Evolutionary conservation across 2,888 invertebrate species (phyloP), one percentile per base, ranked within the genome.

Genomic region (Mythimna ferrago): DNA sequence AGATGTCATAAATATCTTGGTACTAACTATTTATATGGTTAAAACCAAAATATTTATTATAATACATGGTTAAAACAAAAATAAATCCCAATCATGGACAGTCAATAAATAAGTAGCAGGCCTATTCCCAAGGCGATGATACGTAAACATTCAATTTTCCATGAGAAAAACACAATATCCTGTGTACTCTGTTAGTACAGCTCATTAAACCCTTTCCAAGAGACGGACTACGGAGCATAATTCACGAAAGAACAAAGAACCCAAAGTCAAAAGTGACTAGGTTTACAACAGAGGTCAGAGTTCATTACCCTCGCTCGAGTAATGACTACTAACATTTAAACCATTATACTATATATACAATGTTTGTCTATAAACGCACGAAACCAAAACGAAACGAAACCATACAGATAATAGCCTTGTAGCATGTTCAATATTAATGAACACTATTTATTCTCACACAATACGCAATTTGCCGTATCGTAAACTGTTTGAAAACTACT

Each of bases 251-350:
- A 84, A 82, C 78, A 83, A 86, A 87, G 83, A 85, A 70, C 70
- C 77, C 61, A 83, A 89, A 88, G 86, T 89, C 85, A 88, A 86
- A 87, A 86, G 85, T 86, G 83, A 88, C 82, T 84, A 77, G 76
- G 75, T 71, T 80, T 73, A 75, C 60, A 83, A 75, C 78, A 83
- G 79, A 83, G 84, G 85, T 84, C 83, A 86, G 86, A 87, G 88
- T 78, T 85, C 84, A 73, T 77, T 78, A 81, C 79, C 80, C 83
- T 69, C 62, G 51, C 66, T 76, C 54, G n/a, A 71, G 61, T 66
- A 70, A 61, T 76, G 63, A 62, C 56, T 72, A 71, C 64, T 44
- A 58, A 48, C 58, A 69, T 57, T 67, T 57, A 32, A 66, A 54
- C 75, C 60, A 74, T 80, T 78, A 63, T 63, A 57, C 41, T 67